Conservation (phyloP, 2,113 vertebrate species). For the Chiloscyllium plagiosum region DNA sequence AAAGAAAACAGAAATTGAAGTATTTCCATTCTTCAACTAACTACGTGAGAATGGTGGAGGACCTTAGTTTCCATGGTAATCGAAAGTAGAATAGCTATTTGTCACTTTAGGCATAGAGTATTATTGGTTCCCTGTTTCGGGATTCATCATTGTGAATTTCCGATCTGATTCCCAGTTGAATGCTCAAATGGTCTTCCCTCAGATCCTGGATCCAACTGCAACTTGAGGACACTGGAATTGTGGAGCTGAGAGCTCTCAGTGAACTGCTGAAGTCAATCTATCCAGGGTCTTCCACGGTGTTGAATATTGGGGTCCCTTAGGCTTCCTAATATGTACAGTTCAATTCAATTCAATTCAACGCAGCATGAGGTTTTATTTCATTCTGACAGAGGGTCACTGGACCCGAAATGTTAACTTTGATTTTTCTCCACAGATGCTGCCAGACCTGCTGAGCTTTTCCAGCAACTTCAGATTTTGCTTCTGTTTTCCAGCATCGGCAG, state of each 20-base stretch:
- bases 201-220: background rate
- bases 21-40: background rate
- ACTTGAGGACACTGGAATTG: background rate
- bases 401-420: no score
- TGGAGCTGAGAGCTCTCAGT: background rate
- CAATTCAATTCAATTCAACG: no score
- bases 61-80: background rate
- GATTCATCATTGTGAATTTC: background rate
- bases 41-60: background rate
- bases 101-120: background rate
- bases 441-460: no score
- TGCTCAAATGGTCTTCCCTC: background rate
- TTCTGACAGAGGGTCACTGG: no score
- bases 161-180: background rate
- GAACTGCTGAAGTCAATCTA: background rate
- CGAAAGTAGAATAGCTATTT: background rate
- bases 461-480: no score
- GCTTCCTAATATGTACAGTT: no score
- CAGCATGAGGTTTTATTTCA: no score
- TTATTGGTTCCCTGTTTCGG: background rate
- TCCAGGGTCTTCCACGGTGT: background rate
- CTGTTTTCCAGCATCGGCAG: no score
- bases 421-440: no score
- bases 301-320: no score
- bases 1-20: background rate